Conservation (phyloP, 2,797 vertebrate genomes). For the Sebastes itinus region DNA sequence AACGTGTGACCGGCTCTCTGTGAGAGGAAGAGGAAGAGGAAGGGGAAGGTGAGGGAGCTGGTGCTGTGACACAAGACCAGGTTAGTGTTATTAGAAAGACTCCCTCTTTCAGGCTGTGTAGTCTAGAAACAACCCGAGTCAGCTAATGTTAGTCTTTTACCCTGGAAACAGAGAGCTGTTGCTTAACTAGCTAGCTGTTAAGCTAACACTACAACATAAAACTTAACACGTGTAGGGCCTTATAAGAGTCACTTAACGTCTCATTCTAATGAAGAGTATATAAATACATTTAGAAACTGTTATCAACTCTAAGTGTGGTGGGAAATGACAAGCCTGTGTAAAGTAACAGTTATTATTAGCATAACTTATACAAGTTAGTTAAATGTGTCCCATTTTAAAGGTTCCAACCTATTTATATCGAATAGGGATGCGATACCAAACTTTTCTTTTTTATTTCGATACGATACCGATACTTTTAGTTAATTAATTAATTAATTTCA, state of each 20-base stretch:
- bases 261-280: background rate
- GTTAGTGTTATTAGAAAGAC: slow-evolving; percentile 1
- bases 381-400: background rate
- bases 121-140: background rate
- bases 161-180: background rate
- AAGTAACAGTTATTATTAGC: background rate
- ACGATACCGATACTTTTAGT: too few relatives aligned
- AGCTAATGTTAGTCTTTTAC: background rate
- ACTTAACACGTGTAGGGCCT: slow-evolving; percentile 10
- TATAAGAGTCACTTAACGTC: background rate
- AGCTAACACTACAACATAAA: background rate
- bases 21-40: slow-evolving; percentile 4
- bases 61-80: slow-evolving; percentile 2
- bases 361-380: background rate
- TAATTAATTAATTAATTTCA: too few relatives aligned
- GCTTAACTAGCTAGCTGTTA: background rate
- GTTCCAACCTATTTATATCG: background rate
- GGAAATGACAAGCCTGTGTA: background rate
- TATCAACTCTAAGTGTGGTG: background rate
- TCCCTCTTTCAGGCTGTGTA: background rate
- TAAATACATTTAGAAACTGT: background rate
- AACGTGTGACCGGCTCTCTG: background rate
- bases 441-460: too few relatives aligned
- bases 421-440: background rate
- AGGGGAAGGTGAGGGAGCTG: background rate